Evolutionary conservation across 1,140 invertebrate species (phyloP).

Genomic region (Mylabris phalerata): DNA sequence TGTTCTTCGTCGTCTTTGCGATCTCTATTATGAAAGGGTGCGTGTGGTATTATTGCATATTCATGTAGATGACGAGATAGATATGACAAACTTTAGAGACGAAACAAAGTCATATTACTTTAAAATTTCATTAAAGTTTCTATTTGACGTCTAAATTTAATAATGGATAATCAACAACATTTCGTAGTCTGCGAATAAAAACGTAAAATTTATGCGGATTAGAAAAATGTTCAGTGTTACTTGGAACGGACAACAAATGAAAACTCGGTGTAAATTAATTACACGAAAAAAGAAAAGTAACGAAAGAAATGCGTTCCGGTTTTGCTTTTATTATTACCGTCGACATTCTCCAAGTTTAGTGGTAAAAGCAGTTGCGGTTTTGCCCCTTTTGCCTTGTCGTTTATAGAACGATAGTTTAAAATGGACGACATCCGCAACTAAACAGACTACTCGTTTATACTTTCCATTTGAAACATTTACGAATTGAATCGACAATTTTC

Average conservation of each 20-base stretch:
- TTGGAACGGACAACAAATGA: not conserved
- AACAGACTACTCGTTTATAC: slow-evolving; percentile 19
- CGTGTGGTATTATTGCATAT: slow-evolving; percentile 6
- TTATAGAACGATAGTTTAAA: slow-evolving; percentile 10
- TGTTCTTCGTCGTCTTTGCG: no score
- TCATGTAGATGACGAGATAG: slow-evolving; percentile 7
- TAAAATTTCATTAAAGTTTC: slow-evolving; percentile 5
- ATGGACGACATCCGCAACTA: slow-evolving; percentile 23
- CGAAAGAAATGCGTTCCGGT: not conserved
- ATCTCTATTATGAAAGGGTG: no score
- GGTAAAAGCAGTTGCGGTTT: no score
- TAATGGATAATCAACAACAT: no score
- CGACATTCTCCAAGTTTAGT: no score
- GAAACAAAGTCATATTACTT: no score
- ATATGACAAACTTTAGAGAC: not conserved
- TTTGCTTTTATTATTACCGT: slow-evolving; percentile 6
- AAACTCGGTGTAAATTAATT: slow-evolving; percentile 12
- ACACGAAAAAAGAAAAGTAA: not conserved
- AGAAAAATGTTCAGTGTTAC: no score
- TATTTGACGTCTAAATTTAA: not conserved
- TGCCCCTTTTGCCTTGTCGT: not conserved
- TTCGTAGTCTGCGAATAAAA: no score
- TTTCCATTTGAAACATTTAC: slow-evolving; percentile 24
- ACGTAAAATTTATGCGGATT: no score
- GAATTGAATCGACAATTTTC: slow-evolving; percentile 16